Conservation (phyloP, 2,113 vertebrate species). For the Cyanocitta stelleri region DNA sequence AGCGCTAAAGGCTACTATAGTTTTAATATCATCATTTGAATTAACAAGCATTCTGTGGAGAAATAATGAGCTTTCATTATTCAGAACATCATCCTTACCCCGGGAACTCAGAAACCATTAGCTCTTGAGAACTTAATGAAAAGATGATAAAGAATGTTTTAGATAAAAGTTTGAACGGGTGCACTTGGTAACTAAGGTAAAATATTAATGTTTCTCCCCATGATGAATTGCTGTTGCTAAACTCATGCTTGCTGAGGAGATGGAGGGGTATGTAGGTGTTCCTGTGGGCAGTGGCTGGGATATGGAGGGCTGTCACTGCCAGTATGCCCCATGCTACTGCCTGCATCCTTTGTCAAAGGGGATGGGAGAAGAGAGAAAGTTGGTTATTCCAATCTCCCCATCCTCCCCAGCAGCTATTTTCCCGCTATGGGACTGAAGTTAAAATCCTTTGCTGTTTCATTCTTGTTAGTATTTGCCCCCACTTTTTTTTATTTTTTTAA, state of each 20-base stretch:
- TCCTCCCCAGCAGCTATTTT: neutral
- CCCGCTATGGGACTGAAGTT: neutral
- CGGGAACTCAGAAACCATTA: constrained; percentile 99
- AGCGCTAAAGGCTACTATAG: constrained; percentile 99
- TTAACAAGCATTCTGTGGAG: constrained; percentile 99
- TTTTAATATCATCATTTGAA: constrained; percentile 99
- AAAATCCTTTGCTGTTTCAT: neutral
- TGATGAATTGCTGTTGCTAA: constrained; percentile 83
- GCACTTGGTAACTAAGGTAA: constrained; percentile 98
- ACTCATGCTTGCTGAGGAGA: neutral
- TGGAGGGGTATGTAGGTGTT: constrained; percentile 23
- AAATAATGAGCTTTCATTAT: constrained; percentile 99
- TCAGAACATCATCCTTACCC: constrained; percentile 99
- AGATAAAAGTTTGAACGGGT: constrained; percentile 99
- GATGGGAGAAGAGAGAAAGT: neutral
- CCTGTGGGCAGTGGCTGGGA: neutral
- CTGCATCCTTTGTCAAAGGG: neutral
- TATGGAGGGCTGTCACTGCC: neutral
- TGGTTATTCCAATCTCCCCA: neutral
- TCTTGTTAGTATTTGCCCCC: neutral
- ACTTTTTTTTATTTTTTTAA: neutral
- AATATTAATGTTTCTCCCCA: constrained; percentile 92
- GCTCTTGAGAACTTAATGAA: constrained; percentile 99
- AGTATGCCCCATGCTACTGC: fast-evolving
- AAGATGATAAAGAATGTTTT: constrained; percentile 99